Percentiles rank a stretch among this genome's conserved stretches.
These are phyloP conservation scores for Leptatherina wallacei DNA, from an alignment of 2,797 vertebrate genomes.

Conservation along the genomic window DNA sequence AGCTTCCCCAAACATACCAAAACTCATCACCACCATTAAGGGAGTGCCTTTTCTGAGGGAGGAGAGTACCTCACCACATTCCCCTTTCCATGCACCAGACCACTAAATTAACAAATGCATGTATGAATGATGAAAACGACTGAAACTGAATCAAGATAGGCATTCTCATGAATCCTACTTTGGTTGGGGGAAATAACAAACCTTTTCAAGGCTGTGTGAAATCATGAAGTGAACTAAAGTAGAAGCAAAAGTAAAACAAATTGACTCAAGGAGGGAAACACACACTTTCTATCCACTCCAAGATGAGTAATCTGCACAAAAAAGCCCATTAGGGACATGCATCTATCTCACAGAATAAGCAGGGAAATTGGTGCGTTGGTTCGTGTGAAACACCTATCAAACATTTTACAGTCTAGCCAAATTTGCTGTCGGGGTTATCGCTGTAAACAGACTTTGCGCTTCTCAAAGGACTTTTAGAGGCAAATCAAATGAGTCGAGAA, in stretches of 20 bases:
- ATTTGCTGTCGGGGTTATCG: constrained; percentile 61
- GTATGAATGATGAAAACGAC: too few relatives aligned
- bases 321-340: constrained; percentile 36
- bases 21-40: not conserved
- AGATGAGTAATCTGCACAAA: constrained; percentile 22
- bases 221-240: constrained; percentile 13
- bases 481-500: constrained; percentile 39
- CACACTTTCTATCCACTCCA: constrained; percentile 42
- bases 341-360: constrained; percentile 32
- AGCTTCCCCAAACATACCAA: not conserved
- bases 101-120: not conserved
- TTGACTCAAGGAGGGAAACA: constrained; percentile 45
- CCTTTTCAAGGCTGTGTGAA: constrained; percentile 13
- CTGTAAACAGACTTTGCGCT: constrained; percentile 39
- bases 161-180: constrained; percentile 9
- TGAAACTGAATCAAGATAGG: not conserved
- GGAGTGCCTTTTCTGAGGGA: not conserved
- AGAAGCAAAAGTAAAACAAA: constrained; percentile 45
- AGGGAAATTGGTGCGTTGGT: constrained; percentile 25
- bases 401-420: constrained; percentile 38
- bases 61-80: not conserved
- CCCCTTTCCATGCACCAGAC: not conserved
- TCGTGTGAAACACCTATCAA: constrained; percentile 38
- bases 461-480: constrained; percentile 34
- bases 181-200: not conserved